phyloP scores from a whole-genome alignment of 2,797 vertebrate species.

The Odontamblyopus lacepedii region DNA sequence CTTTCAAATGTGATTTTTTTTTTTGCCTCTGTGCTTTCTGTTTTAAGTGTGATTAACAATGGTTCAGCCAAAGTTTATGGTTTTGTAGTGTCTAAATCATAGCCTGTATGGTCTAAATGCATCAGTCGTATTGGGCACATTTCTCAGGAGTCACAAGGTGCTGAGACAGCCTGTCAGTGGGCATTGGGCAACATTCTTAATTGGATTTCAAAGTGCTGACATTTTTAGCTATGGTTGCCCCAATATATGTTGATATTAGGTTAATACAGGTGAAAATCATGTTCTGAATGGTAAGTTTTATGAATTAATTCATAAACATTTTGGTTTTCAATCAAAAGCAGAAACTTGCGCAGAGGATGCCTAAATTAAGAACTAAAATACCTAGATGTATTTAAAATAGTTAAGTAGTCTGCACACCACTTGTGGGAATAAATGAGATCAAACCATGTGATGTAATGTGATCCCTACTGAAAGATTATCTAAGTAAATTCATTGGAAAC shows the following conservation, averaged over 20 bases:
- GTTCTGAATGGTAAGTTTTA: background rate
- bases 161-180: background rate
- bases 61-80: background rate
- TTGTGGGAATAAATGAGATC: too few relatives aligned
- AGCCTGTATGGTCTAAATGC: too few relatives aligned
- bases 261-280: too few relatives aligned
- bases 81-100: too few relatives aligned
- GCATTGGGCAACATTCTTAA: background rate
- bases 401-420: too few relatives aligned
- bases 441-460: background rate
- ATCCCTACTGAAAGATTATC: background rate
- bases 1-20: constrained; percentile 45
- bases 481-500: background rate
- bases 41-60: background rate
- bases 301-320: background rate
- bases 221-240: too few relatives aligned
- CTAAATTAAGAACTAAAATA: background rate
- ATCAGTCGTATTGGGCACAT: too few relatives aligned
- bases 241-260: too few relatives aligned
- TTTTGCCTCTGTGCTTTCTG: background rate
- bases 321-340: background rate
- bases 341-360: background rate
- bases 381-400: background rate
- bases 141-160: background rate
- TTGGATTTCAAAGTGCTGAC: background rate